These are phyloP conservation scores for Pristiophorus japonicus DNA, from an alignment of 2,113 vertebrate species.

Conservation along the genomic window DNA sequence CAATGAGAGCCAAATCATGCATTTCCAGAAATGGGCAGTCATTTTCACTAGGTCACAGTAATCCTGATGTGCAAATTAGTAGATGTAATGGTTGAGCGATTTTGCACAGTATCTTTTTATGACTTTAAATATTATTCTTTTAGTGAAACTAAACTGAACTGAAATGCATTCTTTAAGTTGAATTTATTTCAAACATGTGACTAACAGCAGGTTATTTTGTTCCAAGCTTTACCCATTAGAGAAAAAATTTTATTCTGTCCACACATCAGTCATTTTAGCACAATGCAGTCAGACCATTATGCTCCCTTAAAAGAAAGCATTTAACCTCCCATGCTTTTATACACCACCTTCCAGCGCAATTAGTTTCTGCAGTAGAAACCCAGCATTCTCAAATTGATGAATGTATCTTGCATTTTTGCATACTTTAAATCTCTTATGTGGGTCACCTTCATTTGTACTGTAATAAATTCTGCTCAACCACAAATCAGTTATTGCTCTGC, in stretches of 20 bases:
- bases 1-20: not conserved
- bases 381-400: conserved; percentile 18
- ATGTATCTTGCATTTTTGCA: conserved; percentile 17
- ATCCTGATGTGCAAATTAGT: conserved; percentile 7
- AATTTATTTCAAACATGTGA: conserved; percentile 24
- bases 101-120: not conserved
- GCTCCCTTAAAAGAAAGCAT: conserved; percentile 31
- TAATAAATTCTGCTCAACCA: not conserved
- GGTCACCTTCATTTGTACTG: conserved; percentile 28
- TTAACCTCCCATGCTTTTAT: conserved; percentile 34
- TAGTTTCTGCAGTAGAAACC: not conserved
- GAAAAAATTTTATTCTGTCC: conserved; percentile 18
- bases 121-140: conserved; percentile 12
- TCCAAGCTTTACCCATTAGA: not conserved
- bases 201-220: not conserved
- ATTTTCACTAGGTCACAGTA: not conserved
- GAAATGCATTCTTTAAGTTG: not conserved
- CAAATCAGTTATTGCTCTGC: not conserved
- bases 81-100: not conserved
- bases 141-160: not conserved
- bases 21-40: not conserved
- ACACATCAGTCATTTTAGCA: conserved; percentile 17
- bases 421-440: not conserved
- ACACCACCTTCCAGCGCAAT: conserved; percentile 33
- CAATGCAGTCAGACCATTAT: conserved; percentile 32